Percentiles rank a stretch among this genome's conserved stretches.
Conservation (phyloP, 2,797 vertebrate species). For the Oreortyx pictus region DNA sequence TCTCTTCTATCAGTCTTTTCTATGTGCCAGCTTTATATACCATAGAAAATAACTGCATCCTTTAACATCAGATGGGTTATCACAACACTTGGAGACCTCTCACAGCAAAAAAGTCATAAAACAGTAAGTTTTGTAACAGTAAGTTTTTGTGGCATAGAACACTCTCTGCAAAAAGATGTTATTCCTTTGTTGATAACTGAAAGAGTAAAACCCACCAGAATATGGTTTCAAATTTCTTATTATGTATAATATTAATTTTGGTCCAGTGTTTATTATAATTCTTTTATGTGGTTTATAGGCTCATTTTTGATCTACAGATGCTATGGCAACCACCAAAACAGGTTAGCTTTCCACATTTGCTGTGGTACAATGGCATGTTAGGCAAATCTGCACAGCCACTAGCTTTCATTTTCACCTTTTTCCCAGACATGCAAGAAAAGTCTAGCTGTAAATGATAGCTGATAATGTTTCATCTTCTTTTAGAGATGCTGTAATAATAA, state of each 20-base stretch:
- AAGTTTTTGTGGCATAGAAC: not conserved
- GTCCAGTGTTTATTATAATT: not conserved
- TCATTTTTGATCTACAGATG: not conserved
- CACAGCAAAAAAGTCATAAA: not conserved
- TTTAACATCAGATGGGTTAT: not conserved
- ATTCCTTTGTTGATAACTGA: not conserved
- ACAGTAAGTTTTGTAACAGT: not conserved
- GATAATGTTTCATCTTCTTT: not conserved
- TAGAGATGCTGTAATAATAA: not conserved
- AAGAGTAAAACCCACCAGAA: not conserved
- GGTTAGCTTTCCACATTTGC: not conserved
- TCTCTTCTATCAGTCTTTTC: not conserved
- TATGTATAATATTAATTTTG: not conserved
- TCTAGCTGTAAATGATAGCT: not conserved
- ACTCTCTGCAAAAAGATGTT: not conserved
- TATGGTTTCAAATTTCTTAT: not conserved
- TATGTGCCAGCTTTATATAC: not conserved
- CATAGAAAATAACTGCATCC: rapidly evolving
- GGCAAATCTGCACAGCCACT: not conserved
- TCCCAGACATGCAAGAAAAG: not conserved
- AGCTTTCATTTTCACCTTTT: not conserved
- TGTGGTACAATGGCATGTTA: not conserved
- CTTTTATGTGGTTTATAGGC: not conserved
- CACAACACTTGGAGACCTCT: not conserved
- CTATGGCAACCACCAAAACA: not conserved